Evolutionary conservation across 2,113 vertebrate genomes (phyloP).

Genomic region (Oreochromis tanganicae): DNA sequence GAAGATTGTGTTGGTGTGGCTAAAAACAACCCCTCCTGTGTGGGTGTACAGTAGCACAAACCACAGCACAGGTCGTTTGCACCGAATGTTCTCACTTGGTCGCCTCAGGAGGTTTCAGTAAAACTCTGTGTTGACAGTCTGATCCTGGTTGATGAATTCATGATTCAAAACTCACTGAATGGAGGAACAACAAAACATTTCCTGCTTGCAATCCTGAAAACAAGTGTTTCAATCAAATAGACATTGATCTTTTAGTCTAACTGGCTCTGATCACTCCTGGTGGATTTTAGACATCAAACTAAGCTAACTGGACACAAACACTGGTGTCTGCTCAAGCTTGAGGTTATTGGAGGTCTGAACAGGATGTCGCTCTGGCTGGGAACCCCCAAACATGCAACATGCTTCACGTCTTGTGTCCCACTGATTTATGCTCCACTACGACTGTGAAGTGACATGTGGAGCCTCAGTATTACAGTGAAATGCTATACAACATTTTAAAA

Average conservation of each 20-base stretch:
- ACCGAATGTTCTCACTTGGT: not conserved
- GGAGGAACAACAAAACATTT: not conserved
- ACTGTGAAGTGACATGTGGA: not conserved
- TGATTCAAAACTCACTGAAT: not conserved
- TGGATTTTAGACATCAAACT: not conserved
- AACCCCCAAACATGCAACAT: not conserved
- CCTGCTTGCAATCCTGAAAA: not conserved
- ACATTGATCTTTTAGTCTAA: not conserved
- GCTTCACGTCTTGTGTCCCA: not conserved
- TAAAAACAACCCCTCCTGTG: not conserved
- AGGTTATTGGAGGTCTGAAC: not conserved
- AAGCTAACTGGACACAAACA: not conserved
- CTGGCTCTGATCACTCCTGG: not conserved
- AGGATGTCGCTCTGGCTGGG: not conserved
- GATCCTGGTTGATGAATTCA: not conserved
- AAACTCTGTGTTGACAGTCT: not conserved
- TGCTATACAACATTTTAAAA: not conserved
- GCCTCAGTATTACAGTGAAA: not conserved
- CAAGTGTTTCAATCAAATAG: not conserved
- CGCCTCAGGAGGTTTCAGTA: not conserved
- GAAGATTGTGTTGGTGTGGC: not conserved
- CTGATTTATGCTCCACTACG: not conserved
- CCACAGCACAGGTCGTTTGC: not conserved
- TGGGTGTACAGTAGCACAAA: not conserved
- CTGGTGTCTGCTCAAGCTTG: not conserved